phyloP scores from a whole-genome alignment of 2,888 invertebrate species.

The Callyntrura guangdongensis region DNA sequence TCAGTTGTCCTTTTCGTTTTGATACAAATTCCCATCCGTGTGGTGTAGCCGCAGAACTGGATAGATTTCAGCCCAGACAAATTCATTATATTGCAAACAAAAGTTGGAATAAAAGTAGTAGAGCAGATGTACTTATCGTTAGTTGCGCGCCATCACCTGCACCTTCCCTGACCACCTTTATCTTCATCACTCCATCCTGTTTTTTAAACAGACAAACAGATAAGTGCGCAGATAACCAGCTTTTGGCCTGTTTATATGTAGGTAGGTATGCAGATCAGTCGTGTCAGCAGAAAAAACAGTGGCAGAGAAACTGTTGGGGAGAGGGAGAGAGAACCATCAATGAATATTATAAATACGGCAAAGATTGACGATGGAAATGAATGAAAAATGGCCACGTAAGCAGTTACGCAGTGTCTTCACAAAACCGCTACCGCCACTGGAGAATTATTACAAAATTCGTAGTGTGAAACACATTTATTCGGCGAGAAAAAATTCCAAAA shows the following conservation, averaged over 20 bases:
- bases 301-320: neutral
- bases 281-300: neutral
- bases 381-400: slow-evolving; percentile 69
- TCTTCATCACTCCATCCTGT: slow-evolving; percentile 56
- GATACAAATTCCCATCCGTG: slow-evolving; percentile 32
- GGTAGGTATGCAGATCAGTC: too few relatives aligned
- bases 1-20: slow-evolving; percentile 29
- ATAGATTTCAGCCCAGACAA: neutral
- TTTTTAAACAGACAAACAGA: slow-evolving; percentile 35
- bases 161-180: slow-evolving; percentile 62
- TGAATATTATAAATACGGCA: slow-evolving; percentile 46
- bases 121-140: slow-evolving; percentile 41
- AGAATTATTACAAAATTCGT: slow-evolving; percentile 35
- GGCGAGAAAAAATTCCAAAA: slow-evolving; percentile 12
- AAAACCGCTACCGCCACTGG: slow-evolving; percentile 40
- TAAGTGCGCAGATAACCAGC: slow-evolving; percentile 41
- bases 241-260: slow-evolving; percentile 33
- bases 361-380: slow-evolving; percentile 62
- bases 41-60: too few relatives aligned
- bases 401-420: slow-evolving; percentile 17
- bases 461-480: slow-evolving; percentile 28
- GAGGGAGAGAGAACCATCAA: slow-evolving; percentile 47
- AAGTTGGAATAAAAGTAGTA: neutral
- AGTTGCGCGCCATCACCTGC: slow-evolving; percentile 66
- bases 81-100: neutral